Conservation (phyloP, 2,888 invertebrate genomes). For the Drosophila putrida region DNA sequence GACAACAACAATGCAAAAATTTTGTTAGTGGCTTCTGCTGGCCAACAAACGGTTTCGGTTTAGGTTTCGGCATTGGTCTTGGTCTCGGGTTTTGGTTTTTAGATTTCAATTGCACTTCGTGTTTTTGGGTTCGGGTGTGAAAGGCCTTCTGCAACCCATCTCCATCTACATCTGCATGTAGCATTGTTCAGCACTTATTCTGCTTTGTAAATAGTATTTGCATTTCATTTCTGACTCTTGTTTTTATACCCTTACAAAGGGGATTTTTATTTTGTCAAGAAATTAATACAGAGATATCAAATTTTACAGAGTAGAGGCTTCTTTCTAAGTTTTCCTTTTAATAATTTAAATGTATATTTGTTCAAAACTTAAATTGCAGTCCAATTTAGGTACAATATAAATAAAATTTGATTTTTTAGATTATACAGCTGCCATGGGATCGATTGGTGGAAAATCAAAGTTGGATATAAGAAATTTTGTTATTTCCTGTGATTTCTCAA, state of each 20-base stretch:
- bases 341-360: no score
- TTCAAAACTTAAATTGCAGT: no score
- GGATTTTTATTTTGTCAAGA: no score
- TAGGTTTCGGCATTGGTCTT: neutral
- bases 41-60: constrained; percentile 24
- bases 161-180: constrained; percentile 31
- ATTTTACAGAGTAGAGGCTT: no score
- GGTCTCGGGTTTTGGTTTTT: neutral
- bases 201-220: constrained; percentile 70
- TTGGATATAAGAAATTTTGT: no score
- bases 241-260: neutral
- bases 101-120: neutral
- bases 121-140: neutral
- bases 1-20: constrained; percentile 55
- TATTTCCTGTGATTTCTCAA: no score
- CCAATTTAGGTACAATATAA: no score
- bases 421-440: no score
- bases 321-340: no score
- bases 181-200: constrained; percentile 65
- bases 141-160: constrained; percentile 2
- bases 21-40: constrained; percentile 67
- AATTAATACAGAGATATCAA: no score
- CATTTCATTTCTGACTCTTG: constrained; percentile 66
- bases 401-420: no score
- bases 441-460: no score